Conservation (phyloP, 2,797 vertebrate species). For the Mormyrops boulengeri region DNA sequence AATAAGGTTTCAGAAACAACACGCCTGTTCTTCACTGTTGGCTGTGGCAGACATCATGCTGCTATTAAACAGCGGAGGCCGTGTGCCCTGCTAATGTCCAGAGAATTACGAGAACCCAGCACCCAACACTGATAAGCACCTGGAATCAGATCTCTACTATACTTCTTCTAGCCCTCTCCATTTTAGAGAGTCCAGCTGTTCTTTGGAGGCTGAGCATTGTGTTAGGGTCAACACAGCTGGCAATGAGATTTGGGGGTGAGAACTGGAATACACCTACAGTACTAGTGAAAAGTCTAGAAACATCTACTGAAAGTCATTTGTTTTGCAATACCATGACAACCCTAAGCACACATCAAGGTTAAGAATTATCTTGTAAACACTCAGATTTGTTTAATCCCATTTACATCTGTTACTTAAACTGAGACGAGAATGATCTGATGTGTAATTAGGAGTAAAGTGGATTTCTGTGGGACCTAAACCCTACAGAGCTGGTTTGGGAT, state of each 20-base stretch:
- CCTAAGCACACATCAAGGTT: background rate
- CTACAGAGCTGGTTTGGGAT: background rate
- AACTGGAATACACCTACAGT: background rate
- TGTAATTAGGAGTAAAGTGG: background rate
- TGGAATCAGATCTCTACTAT: background rate
- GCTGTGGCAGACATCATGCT: background rate
- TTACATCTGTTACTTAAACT: constrained; percentile 5
- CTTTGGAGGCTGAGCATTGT: background rate
- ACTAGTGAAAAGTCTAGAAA: background rate
- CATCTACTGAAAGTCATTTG: background rate
- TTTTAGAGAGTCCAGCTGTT: background rate
- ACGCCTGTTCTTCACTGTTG: background rate
- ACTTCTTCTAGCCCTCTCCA: background rate
- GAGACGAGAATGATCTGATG: background rate
- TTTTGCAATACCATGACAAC: background rate
- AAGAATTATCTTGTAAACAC: background rate
- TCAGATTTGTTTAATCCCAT: background rate
- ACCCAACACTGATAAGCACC: background rate
- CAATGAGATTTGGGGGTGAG: background rate
- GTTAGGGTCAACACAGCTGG: background rate
- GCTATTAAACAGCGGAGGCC: background rate
- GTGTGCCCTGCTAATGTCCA: background rate
- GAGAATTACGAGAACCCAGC: background rate
- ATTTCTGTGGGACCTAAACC: background rate
- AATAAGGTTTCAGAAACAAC: background rate